Percentiles rank a stretch among this genome's conserved stretches.
Evolutionary conservation across 2,113 vertebrate species (phyloP).

Genomic region (Cisticola juncidis): DNA sequence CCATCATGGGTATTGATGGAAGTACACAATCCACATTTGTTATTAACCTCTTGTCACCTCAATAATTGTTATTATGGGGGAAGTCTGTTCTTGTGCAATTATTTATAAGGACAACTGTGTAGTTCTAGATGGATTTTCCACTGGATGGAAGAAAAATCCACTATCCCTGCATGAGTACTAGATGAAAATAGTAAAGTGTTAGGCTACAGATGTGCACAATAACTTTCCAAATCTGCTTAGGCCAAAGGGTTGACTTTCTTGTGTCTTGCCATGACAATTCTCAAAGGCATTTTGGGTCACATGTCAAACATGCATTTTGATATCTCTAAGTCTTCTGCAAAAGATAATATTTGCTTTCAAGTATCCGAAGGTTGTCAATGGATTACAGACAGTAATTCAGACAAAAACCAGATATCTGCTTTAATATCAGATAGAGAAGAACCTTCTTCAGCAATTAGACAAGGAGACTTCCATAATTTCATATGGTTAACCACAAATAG

Average conservation of each 20-base stretch:
- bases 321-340: neutral
- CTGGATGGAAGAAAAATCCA: neutral
- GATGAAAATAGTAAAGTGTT: neutral
- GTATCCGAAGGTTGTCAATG: neutral
- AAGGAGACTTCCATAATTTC: neutral
- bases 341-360: neutral
- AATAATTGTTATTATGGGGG: neutral
- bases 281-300: neutral
- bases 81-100: neutral
- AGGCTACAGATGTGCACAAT: neutral
- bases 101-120: neutral
- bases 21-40: neutral
- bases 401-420: neutral
- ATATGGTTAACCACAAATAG: neutral
- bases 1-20: neutral
- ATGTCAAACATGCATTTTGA: neutral
- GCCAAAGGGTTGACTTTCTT: neutral
- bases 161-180: neutral
- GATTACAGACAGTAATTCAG: neutral
- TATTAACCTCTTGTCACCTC: constrained; percentile 8
- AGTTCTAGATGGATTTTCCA: neutral
- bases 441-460: neutral
- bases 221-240: neutral
- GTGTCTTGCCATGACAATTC: neutral
- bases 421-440: neutral